Conservation (phyloP, 2,113 vertebrate species). For the Tyrannus savana region DNA sequence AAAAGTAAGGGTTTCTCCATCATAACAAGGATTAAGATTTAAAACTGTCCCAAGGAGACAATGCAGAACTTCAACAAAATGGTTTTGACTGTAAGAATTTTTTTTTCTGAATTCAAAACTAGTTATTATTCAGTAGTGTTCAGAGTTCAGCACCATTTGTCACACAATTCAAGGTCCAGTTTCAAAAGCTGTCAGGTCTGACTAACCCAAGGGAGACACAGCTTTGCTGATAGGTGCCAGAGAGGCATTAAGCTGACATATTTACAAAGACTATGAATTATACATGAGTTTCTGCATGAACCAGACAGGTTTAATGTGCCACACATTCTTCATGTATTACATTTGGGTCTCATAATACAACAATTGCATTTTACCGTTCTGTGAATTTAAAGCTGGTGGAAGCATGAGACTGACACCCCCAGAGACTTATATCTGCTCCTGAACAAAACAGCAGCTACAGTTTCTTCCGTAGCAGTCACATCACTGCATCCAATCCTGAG, state of each 20-base stretch:
- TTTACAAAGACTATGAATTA: constrained; percentile 48
- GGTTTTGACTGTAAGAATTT: background rate
- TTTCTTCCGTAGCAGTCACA: background rate
- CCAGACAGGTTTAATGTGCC: background rate
- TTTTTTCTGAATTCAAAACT: background rate
- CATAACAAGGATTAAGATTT: background rate
- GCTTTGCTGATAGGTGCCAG: background rate
- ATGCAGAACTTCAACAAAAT: background rate
- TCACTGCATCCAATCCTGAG: background rate
- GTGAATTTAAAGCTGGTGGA: background rate
- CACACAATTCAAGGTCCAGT: background rate
- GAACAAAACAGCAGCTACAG: rapidly evolving
- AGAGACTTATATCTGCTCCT: background rate
- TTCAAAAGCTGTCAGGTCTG: constrained; percentile 15
- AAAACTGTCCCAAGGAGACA: background rate
- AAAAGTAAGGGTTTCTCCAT: background rate
- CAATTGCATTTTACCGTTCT: background rate
- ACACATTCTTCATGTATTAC: background rate
- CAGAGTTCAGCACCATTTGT: background rate
- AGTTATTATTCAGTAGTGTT: background rate
- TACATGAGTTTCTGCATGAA: constrained; percentile 28
- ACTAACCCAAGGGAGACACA: background rate
- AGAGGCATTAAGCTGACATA: background rate
- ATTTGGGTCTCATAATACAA: constrained; percentile 1
- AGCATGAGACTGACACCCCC: background rate